These are phyloP conservation scores for Adela reaumurella DNA, from an alignment of 2,888 invertebrate species.

Conservation along the genomic window DNA sequence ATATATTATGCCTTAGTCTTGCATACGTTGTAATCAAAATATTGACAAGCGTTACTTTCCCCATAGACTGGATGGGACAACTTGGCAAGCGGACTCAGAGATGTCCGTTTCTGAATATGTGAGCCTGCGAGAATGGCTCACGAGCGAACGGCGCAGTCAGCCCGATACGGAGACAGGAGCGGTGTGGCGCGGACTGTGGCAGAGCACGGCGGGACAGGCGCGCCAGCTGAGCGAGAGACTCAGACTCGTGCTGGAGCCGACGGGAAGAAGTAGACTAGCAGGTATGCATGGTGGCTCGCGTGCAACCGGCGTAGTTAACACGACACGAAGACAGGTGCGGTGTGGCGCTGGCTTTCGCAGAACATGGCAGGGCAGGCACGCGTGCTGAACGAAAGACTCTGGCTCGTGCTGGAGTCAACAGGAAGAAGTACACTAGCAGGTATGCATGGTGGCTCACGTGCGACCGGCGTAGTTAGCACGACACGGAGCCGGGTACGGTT, in stretches of 20 bases:
- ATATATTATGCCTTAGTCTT: too few relatives aligned
- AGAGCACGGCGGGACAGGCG: constrained; percentile 61
- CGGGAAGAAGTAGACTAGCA: constrained; percentile 81
- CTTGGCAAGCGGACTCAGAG: constrained; percentile 19
- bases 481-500: too few relatives aligned
- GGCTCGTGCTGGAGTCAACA: constrained; percentile 93
- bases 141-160: constrained; percentile 13
- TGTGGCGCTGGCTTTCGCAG: constrained; percentile 62
- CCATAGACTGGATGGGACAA: constrained; percentile 17
- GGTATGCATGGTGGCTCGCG: constrained; percentile 23
- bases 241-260: constrained; percentile 91
- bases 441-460: too few relatives aligned
- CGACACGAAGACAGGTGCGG: constrained; percentile 44
- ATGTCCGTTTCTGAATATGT: constrained; percentile 32
- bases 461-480: too few relatives aligned
- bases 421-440: constrained; percentile 28
- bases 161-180: constrained; percentile 15
- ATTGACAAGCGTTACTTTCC: neutral
- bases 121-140: constrained; percentile 27
- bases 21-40: too few relatives aligned
- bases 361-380: constrained; percentile 65
- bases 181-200: constrained; percentile 62
- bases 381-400: constrained; percentile 80
- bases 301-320: too few relatives aligned
- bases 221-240: constrained; percentile 91